Conservation (phyloP, 37 sponge, comb jelly and placozoan genomes). For the Geodia barretti region DNA sequence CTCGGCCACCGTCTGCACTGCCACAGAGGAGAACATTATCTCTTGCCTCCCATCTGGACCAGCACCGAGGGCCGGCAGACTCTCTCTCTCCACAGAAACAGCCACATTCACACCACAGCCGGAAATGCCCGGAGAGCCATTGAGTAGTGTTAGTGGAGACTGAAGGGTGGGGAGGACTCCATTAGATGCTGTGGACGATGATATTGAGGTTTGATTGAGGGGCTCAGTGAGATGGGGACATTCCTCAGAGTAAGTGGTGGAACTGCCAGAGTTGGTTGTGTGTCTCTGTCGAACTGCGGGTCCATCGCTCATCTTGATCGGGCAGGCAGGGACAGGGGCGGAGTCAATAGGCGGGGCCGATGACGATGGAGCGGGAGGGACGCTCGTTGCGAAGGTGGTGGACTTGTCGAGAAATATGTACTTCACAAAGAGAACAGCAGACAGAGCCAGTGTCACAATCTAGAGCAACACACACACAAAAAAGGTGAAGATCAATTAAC, state of each 20-base stretch:
- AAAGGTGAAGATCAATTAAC: too few species aligned
- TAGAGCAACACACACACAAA: too few species aligned
- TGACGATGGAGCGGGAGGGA: conserved; percentile 16
- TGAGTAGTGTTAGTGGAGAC: not conserved
- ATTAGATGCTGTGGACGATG: too few species aligned
- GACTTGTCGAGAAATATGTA: conserved; percentile 74
- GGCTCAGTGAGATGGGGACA: too few species aligned
- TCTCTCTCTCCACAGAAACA: too few species aligned
- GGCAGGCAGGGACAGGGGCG: not conserved
- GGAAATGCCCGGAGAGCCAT: not conserved
- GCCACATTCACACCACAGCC: not conserved
- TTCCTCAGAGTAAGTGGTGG: not conserved
- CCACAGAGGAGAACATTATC: not conserved
- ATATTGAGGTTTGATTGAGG: too few species aligned
- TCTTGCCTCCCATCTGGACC: not conserved
- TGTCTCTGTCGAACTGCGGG: not conserved
- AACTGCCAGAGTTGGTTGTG: not conserved
- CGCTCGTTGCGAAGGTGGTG: conserved; percentile 19
- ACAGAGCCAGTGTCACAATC: conserved; percentile 50
- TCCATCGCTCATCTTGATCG: not conserved
- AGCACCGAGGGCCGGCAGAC: not conserved
- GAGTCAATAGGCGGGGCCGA: not conserved
- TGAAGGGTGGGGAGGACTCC: not conserved
- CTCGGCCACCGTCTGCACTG: not conserved
- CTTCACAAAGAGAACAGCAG: conserved; percentile 53